Evolutionary conservation across 2,888 invertebrate species (phyloP), one percentile per base, ranked within the genome.

Genomic region (Tethea ocularis): DNA sequence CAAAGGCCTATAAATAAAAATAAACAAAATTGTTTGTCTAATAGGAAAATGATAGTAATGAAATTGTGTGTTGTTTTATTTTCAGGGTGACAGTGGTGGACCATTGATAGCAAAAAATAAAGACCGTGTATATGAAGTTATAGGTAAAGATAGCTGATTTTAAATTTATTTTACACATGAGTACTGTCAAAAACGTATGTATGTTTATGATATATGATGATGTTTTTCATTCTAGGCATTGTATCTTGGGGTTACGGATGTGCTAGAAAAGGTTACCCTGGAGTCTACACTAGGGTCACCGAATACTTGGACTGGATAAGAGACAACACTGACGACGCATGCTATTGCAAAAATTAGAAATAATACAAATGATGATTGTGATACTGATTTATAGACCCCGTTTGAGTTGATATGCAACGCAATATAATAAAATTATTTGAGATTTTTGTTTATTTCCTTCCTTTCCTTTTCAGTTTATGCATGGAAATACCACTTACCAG

Each of bases 241-340:
- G 97, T 97, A 0, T 97, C 97, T 0, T 97, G 97, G 97, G 97
- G 97, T 5, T 97, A 97, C 76, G 97, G 97, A 29, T 97, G 97
- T 78, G 97, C 97, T 0, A 94, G 97, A 63, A 95, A 95, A 61
- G 96, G 97, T 13, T 97, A 96, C 82, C 97, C 97, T 0, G 97
- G 97, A 5, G 97, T 97, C 0, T 97, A 97, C 80, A 97, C 97
- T 2, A 93, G 97, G 74, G 95, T 97, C 11, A 97, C 96, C 0
- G 94, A 95, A 75, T 97, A 97, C 83, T 84, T 97, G 59, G 95
- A 96, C 72, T 98, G 97, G 97, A 97, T 97, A 62, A 86, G 92
- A 71, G 95, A 95, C 61, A 96, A 97, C 76, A 95, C 97, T 0
- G 94, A 93, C 66, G 97, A 97, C 75, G 97, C 96, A 20, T 97